A percentile compares a stretch with the other conserved stretches of the same genome.
phyloP scores from a whole-genome alignment of 2,797 vertebrate species.

The Hippopotamyrus pictus region DNA sequence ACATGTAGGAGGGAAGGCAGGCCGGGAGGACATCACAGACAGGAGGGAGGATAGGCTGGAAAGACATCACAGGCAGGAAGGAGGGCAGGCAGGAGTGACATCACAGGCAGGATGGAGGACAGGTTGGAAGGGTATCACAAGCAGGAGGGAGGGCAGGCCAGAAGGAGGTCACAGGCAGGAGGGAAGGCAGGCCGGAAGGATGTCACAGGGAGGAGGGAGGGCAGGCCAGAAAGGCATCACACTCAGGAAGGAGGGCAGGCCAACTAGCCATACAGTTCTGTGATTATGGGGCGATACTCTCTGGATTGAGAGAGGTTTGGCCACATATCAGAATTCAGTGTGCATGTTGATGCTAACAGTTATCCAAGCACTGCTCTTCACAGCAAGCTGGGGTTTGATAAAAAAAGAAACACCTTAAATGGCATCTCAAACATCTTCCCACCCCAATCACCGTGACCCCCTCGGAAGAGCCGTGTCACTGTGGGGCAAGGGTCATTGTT shows the following conservation, averaged over 20 bases:
- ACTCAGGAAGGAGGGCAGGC: background rate
- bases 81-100: background rate
- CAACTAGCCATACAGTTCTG: background rate
- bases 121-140: background rate
- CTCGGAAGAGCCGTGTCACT: background rate
- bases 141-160: background rate
- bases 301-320: background rate
- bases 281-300: background rate
- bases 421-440: background rate
- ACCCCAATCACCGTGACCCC: background rate
- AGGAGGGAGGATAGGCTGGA: background rate
- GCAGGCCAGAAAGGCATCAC: background rate
- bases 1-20: background rate
- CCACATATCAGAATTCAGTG: background rate
- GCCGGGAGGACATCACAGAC: background rate
- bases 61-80: background rate
- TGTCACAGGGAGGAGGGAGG: background rate
- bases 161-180: background rate
- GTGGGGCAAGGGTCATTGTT: background rate
- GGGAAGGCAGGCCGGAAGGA: background rate
- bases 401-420: background rate
- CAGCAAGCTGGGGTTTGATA: background rate
- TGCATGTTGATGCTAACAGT: background rate
- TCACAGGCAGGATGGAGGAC: background rate
- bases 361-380: background rate